phyloP scores from a whole-genome alignment of 2,888 invertebrate genomes.

The Siphlonurus alternatus region DNA sequence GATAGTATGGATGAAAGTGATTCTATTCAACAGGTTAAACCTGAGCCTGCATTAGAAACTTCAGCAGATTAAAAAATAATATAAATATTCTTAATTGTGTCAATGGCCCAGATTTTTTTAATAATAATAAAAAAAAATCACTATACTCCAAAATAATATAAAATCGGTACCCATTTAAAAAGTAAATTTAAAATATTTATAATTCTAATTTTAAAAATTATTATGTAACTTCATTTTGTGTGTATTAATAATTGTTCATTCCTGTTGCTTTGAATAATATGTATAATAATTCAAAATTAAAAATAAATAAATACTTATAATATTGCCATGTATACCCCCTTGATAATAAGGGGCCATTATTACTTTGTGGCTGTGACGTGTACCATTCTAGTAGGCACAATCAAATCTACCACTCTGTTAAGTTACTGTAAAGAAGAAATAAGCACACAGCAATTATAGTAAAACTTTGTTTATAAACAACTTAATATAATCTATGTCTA shows the following conservation, averaged over 20 bases:
- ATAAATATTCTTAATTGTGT: not conserved
- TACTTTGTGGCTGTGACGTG: not conserved
- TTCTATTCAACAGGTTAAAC: not conserved
- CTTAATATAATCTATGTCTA: too few species aligned
- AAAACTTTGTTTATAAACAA: too few species aligned
- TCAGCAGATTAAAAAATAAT: slow-evolving; percentile 20
- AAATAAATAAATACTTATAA: too few species aligned
- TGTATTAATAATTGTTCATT: not conserved
- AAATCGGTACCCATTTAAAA: not conserved
- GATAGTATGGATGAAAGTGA: slow-evolving; percentile 7
- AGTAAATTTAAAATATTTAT: not conserved
- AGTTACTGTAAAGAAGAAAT: too few species aligned
- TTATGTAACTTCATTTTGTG: too few species aligned
- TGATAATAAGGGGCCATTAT: not conserved
- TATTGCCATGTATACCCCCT: not conserved
- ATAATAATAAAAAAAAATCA: not conserved
- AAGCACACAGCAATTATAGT: not conserved
- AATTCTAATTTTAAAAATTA: too few species aligned
- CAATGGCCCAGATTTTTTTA: not conserved
- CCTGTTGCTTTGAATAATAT: not conserved
- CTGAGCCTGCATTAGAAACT: slow-evolving; percentile 3
- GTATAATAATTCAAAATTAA: too few species aligned
- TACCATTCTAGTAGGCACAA: not conserved
- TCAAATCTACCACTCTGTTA: too few species aligned
- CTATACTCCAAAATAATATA: not conserved